Conservation (phyloP, 2,113 vertebrate species). For the Bostrychus sinensis region DNA sequence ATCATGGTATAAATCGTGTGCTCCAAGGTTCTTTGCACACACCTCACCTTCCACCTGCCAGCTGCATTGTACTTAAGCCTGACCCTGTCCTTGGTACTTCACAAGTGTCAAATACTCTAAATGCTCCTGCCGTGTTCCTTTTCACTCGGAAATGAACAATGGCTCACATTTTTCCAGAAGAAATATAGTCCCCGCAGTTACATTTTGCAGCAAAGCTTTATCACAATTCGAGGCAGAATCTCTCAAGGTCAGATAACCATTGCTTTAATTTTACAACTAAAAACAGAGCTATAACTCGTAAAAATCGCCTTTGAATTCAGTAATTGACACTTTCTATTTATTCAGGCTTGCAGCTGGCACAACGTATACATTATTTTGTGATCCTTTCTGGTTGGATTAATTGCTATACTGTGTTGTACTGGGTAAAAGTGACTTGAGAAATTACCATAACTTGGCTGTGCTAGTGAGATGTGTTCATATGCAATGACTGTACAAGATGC, state of each 20-base stretch:
- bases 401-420: too few relatives aligned
- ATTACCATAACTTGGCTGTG: too few relatives aligned
- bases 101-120: slow-evolving; percentile 12
- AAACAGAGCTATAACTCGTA: neutral
- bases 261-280: neutral
- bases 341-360: too few relatives aligned
- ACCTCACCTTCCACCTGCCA: slow-evolving; percentile 38
- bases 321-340: too few relatives aligned
- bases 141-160: slow-evolving; percentile 4
- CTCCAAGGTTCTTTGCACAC: slow-evolving; percentile 19
- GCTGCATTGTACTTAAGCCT: slow-evolving; percentile 26
- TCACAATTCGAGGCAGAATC: neutral
- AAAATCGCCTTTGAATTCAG: neutral
- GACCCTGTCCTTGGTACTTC: slow-evolving; percentile 13
- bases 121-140: neutral
- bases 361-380: too few relatives aligned
- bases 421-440: too few relatives aligned
- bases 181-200: slow-evolving; percentile 5
- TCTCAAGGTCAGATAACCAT: slow-evolving; percentile 2
- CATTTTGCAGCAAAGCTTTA: neutral
- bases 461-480: too few relatives aligned
- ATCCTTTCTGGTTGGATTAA: too few relatives aligned
- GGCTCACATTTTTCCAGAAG: neutral
- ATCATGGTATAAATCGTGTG: slow-evolving; percentile 16
- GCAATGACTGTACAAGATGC: neutral